Conservation (phyloP, 2,113 vertebrate genomes). For the Spea bombifrons region DNA sequence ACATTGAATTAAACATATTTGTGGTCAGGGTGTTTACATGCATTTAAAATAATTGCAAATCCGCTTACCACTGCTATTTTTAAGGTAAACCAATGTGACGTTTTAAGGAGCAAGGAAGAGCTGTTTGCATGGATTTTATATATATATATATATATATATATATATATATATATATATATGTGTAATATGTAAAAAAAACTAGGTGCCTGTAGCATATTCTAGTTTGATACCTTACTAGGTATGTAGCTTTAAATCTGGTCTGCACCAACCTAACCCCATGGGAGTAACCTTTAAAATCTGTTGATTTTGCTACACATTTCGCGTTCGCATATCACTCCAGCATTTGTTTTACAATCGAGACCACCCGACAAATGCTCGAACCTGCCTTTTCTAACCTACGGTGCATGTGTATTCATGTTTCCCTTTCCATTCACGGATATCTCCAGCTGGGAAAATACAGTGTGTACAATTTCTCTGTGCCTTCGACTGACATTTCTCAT, state of each 20-base stretch:
- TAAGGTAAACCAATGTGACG: too few relatives aligned
- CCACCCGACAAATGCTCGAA: conserved; percentile 61
- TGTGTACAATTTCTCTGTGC: conserved; percentile 71
- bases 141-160: too few relatives aligned
- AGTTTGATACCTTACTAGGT: too few relatives aligned
- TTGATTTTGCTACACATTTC: conserved; percentile 45
- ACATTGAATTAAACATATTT: too few relatives aligned
- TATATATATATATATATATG: too few relatives aligned
- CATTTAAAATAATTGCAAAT: too few relatives aligned
- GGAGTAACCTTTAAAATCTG: conserved; percentile 28
- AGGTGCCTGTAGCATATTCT: too few relatives aligned
- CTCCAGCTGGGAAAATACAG: conserved; percentile 80
- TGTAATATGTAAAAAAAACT: too few relatives aligned
- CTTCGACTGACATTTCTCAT: conserved; percentile 76
- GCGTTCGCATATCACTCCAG: conserved; percentile 53
- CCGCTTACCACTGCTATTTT: too few relatives aligned
- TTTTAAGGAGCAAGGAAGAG: too few relatives aligned
- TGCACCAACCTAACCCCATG: not conserved
- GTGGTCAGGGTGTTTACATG: too few relatives aligned
- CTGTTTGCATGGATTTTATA: too few relatives aligned
- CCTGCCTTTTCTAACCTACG: conserved; percentile 53
- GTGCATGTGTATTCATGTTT: conserved; percentile 68
- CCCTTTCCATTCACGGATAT: conserved; percentile 69
- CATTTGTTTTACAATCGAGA: conserved; percentile 56
- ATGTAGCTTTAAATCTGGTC: not conserved